Evolutionary conservation across 2,113 vertebrate genomes (phyloP), one percentile per base, ranked within the genome.

Genomic region (Aegotheles bennettii): DNA sequence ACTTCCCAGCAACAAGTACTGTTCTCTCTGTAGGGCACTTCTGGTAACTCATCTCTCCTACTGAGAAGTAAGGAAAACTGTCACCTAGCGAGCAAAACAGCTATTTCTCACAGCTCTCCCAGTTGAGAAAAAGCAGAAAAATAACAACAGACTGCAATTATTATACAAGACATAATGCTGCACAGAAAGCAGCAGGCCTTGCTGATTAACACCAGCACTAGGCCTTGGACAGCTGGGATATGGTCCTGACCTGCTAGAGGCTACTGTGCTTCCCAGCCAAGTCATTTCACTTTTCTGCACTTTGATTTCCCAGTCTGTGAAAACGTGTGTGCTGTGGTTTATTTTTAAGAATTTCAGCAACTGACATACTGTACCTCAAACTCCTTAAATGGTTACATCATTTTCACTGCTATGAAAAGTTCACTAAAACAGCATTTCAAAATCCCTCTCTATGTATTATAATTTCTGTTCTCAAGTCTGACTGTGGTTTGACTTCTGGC

Each of bases 1-100:
- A 97, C 92, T 96, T 97, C 94, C 95, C 92, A 89, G 95, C 94
- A 96, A 38, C 61, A 43, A 94, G 70, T 19, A 73, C 77, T 61
- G 77, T 82, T 95, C 84, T 87, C 84, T 92, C 94, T 54, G 61
- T 76, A 77, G 90, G 91, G 80, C 71, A 59, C 63, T 96, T 96
- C 92, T 96, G 95, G 95, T 96, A 96, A 96, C 83, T 91, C 77
- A n/a, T 67, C 69, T 89, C 84, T 93, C 84, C 91, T 50, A 89
- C 83, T 18, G 78, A 89, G 95, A 84, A 94, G 53, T 69, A 79
- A 82, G 87, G 89, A 92, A 78, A 93, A 87, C 65, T 82, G 94
- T 93, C 92, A 94, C 89, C 86, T 79, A 84, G 45, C 0, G 3
- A 94, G 60, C 1, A 10, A 51, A 74, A 40, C 36, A 54, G 64